Evolutionary conservation across 2,797 vertebrate species (phyloP), one percentile per base, ranked within the genome.

Genomic region (Alosa sapidissima): DNA sequence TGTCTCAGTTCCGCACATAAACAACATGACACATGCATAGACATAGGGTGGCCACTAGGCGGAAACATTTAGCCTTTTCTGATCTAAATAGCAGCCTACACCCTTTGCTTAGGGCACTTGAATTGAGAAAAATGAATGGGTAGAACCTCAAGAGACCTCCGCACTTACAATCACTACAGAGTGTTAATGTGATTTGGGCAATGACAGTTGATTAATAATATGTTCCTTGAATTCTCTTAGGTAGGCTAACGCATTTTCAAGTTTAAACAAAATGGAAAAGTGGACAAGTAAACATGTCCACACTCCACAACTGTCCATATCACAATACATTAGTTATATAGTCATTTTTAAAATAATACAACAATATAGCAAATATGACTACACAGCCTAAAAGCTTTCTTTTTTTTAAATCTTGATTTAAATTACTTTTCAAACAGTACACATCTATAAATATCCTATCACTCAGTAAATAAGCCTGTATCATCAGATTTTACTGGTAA

Each of bases 111-210:
- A 36, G 72, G 16, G 54, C 75, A 81, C 54, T 78, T 55, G 49
- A 60, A 24, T 75, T 54, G 49, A 78, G 51, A n/a, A 51, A 62
- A 55, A 81, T 52, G 10, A 45, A 62, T 84, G 33, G 45, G 55
- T 81, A 10, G 81, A 14, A 21, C 8, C 21, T 83, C n/a, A 10
- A 55, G 65, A 81, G 82, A 60, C 85, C 60, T 54, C 78, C 85
- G 14, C 19, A 14, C 84, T 21, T 78, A 78, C 72, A 78, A 78
- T 36, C 72, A 78, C 72, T 47, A 47, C 72, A 33, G 83, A 78
- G 48, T 41, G 58, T 60, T 47, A 81, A 81, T 84, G 83, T 68
- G 68, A 84, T 52, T 72, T 78, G 72, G 36, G 72, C 16, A 78
- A 78, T 78, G 41, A 78, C 33, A 75, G 36, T 78, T 78, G 36